phyloP scores from a whole-genome alignment of 2,113 vertebrate genomes.

The Prinia subflava region DNA sequence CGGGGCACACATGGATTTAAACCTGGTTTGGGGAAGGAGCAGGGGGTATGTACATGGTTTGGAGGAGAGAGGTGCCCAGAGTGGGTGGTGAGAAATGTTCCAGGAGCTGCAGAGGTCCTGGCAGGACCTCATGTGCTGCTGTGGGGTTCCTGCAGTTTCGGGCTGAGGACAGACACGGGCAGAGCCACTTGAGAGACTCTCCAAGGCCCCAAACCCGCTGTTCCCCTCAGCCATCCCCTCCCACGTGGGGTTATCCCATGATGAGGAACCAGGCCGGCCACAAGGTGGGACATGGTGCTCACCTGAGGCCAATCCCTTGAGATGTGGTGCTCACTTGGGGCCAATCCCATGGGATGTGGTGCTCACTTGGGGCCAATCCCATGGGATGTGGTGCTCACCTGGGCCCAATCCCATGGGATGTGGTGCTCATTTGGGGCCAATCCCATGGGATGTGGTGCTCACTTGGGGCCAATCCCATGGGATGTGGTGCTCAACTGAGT shows the following conservation, averaged over 20 bases:
- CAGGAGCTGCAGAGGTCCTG: background rate
- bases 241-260: background rate
- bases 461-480: background rate
- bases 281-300: background rate
- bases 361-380: background rate
- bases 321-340: background rate
- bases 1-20: background rate
- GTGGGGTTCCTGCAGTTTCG: accelerated
- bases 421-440: background rate
- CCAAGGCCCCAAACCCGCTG: accelerated
- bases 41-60: background rate
- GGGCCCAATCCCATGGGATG: accelerated
- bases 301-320: background rate
- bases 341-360: accelerated
- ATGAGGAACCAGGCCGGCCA: no score
- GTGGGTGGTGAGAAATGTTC: background rate
- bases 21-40: background rate
- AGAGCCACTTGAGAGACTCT: background rate
- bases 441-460: background rate
- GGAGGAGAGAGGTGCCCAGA: background rate
- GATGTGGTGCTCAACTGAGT: no score
- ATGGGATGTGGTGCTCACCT: background rate
- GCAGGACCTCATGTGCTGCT: accelerated
- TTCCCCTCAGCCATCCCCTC: background rate
- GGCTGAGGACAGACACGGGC: background rate